Conservation (phyloP, 2,888 invertebrate species). For the Spodoptera picta region DNA sequence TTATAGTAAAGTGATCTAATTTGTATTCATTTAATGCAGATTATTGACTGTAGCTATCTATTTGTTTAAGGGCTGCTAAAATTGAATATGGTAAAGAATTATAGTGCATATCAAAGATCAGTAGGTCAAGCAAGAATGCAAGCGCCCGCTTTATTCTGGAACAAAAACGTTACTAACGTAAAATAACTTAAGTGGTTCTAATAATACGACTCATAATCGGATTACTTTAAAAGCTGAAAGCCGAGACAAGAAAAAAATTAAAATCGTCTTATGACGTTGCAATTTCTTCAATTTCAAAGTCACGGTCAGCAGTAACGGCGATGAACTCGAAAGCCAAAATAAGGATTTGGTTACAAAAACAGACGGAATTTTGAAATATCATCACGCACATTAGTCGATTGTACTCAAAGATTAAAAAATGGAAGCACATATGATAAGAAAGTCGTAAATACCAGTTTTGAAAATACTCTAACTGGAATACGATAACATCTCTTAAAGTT, state of each 20-base stretch:
- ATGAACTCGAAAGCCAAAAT: constrained; percentile 22
- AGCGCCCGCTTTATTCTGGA: too few species aligned
- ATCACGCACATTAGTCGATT: constrained; percentile 61
- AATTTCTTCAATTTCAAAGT: constrained; percentile 42
- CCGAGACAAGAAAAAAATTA: constrained; percentile 7
- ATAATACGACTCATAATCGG: constrained; percentile 1
- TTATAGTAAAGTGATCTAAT: constrained; percentile 4
- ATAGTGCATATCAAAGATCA: too few species aligned
- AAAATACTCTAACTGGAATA: constrained; percentile 73
- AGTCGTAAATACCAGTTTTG: constrained; percentile 75
- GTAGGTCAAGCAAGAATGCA: too few species aligned
- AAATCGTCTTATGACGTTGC: constrained; percentile 28
- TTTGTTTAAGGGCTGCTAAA: too few species aligned
- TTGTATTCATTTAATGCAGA: neutral
- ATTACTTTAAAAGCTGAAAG: constrained; percentile 15
- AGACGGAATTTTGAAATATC: constrained; percentile 52
- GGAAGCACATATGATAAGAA: constrained; percentile 68
- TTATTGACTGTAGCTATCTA: too few species aligned
- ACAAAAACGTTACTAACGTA: too few species aligned
- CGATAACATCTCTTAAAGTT: constrained; percentile 74
- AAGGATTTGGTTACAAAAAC: constrained; percentile 37
- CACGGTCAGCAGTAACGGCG: constrained; percentile 32
- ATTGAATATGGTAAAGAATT: too few species aligned
- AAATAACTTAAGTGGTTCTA: neutral
- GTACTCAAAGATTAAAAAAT: constrained; percentile 56